Conservation (phyloP, 2,888 invertebrate species). For the Conistra vaccinii region DNA sequence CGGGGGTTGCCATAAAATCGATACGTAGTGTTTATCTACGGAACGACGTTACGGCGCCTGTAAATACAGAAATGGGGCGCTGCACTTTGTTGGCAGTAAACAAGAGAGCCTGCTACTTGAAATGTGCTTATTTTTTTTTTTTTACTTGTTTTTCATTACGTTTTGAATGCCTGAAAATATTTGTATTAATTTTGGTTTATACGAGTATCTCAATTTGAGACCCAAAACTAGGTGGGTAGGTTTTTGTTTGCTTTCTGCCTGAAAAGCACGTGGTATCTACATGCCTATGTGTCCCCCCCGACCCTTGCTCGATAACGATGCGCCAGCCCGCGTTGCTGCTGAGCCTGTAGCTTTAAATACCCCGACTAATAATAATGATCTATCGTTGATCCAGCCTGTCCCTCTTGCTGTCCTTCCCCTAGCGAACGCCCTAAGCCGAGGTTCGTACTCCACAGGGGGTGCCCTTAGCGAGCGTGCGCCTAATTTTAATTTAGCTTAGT, state of each 20-base stretch:
- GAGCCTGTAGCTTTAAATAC: no score
- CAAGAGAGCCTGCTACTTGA: slow-evolving; percentile 1
- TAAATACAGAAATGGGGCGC: slow-evolving; percentile 55
- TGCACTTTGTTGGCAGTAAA: slow-evolving; percentile 57
- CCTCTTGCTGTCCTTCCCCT: no score
- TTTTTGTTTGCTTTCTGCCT: not conserved
- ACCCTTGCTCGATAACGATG: no score
- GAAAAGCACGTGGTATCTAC: not conserved
- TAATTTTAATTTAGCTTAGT: no score
- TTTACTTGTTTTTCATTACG: not conserved
- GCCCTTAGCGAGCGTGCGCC: no score
- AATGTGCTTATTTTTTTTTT: not conserved
- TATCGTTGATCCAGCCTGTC: no score
- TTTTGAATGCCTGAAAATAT: not conserved
- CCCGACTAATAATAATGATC: no score
- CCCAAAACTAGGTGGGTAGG: not conserved
- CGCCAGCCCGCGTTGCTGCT: no score
- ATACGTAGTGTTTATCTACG: slow-evolving; percentile 65
- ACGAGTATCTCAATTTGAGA: no score
- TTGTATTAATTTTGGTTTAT: not conserved
- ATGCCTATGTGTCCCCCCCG: no score
- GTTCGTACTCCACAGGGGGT: no score
- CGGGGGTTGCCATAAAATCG: slow-evolving; percentile 62
- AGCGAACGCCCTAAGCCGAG: no score
- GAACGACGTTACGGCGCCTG: slow-evolving; percentile 63